Percentiles rank a stretch among this genome's conserved stretches.
These are phyloP conservation scores for Lytechinus variegatus DNA, from an alignment of 35 echinoderm and acorn worm genomes.

Conservation along the genomic window DNA sequence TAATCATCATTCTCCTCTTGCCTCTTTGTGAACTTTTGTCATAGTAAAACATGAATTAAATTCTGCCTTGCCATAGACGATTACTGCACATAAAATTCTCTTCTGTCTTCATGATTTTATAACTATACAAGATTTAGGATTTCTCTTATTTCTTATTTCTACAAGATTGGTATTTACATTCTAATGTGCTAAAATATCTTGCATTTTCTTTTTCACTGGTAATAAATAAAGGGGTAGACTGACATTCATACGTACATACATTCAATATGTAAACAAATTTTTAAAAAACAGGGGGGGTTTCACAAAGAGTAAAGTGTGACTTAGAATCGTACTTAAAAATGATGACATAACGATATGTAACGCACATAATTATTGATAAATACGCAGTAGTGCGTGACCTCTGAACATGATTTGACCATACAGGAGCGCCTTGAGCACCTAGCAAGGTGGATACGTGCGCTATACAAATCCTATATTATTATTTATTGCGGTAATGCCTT, in stretches of 20 bases:
- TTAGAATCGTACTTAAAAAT: too few species aligned
- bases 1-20: background rate
- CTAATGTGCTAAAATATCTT: constrained; percentile 41
- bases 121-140: background rate
- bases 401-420: too few species aligned
- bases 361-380: too few species aligned
- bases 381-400: too few species aligned
- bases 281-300: background rate
- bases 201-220: constrained; percentile 31
- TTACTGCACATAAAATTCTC: constrained; percentile 46
- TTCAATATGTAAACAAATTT: background rate
- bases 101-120: constrained; percentile 24
- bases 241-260: constrained; percentile 44
- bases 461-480: too few species aligned
- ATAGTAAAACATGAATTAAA: background rate
- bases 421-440: too few species aligned
- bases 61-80: background rate
- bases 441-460: too few species aligned
- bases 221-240: constrained; percentile 31
- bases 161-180: constrained; percentile 39
- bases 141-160: background rate
- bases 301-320: too few species aligned
- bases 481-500: too few species aligned
- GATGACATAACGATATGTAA: too few species aligned
- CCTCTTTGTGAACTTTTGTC: background rate